Conservation (phyloP, 2,888 invertebrate genomes). For the Callosobruchus maculatus region DNA sequence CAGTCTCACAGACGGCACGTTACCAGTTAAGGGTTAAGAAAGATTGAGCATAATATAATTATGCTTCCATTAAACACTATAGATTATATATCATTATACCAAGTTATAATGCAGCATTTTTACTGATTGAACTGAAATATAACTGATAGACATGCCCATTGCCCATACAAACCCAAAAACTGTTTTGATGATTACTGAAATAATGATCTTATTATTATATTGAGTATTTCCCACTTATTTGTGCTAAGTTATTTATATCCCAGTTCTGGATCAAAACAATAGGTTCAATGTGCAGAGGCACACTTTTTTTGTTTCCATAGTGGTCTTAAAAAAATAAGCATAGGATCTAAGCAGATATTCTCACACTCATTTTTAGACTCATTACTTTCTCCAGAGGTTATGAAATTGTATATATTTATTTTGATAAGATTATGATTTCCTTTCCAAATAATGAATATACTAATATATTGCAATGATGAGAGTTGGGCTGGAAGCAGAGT, state of each 20-base stretch:
- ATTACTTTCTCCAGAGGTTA: background rate
- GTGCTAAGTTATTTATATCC: background rate
- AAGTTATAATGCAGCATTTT: background rate
- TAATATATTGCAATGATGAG: too few species aligned
- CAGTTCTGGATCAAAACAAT: background rate
- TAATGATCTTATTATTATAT: too few species aligned
- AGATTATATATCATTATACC: too few species aligned
- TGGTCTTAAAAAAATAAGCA: background rate
- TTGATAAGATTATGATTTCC: background rate
- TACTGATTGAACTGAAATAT: background rate
- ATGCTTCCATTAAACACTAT: too few species aligned
- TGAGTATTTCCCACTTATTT: background rate
- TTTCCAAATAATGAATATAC: too few species aligned
- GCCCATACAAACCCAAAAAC: background rate
- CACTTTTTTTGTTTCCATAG: background rate
- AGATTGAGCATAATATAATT: too few species aligned
- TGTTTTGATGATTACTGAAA: too few species aligned
- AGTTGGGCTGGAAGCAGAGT: too few species aligned
- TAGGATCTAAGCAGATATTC: background rate
- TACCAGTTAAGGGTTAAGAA: too few species aligned
- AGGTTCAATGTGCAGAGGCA: background rate
- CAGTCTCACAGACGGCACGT: too few species aligned
- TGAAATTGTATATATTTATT: background rate
- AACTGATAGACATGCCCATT: too few species aligned
- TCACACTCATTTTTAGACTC: background rate